Base-by-base conservation (phyloP, 2,888 invertebrate genomes). In the Lasioglossum lativentre region DNA sequence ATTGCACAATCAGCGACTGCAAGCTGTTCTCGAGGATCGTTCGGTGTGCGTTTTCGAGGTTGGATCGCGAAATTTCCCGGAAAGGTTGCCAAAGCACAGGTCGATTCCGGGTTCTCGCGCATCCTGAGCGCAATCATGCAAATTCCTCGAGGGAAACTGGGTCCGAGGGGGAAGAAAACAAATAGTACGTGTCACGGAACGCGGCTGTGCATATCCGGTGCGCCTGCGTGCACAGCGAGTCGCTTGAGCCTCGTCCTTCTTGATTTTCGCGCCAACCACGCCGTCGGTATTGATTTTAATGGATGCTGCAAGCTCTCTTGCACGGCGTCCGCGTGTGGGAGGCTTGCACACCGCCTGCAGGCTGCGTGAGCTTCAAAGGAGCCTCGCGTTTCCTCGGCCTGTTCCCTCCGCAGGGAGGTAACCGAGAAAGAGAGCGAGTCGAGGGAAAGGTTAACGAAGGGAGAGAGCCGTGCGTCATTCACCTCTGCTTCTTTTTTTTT, bases 231-330 rank as follows among this genome's bases (percentile, higher is more conserved):
- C 70, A 34, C 52, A 30, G n/a, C 66, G 34, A 83, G 80, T 59
- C 87, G 78, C n/a, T n/a, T n/a, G 42, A 71, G 38, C 42, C 82
- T 59, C 71, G 76, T 82, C 83, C 66, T 83, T 90, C 90, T 89
- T 90, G 91, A 91, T 91, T 91, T 91, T 90, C 91, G 91, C 91
- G 91, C 91, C 90, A 88, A 88, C 83, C 85, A 85, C 84, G 86
- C 83, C 82, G 80, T 71, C 79, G 83, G 92, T 93, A 93, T 93
- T 93, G 93, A 93, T 93, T 93, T 92, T 91, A 91, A 93, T 91
- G 90, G 91, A 92, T 91, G 90, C 91, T 89, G 90, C 91, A 87
- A 89, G 86, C 87, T 75, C 81, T 86, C 80, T 73, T 34, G 66
- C 68, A 40, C 52, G 56, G 73, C 70, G 72, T 63, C 75, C 66